Conservation (phyloP, 2,797 vertebrate genomes). For the Molossus alvarezi region DNA sequence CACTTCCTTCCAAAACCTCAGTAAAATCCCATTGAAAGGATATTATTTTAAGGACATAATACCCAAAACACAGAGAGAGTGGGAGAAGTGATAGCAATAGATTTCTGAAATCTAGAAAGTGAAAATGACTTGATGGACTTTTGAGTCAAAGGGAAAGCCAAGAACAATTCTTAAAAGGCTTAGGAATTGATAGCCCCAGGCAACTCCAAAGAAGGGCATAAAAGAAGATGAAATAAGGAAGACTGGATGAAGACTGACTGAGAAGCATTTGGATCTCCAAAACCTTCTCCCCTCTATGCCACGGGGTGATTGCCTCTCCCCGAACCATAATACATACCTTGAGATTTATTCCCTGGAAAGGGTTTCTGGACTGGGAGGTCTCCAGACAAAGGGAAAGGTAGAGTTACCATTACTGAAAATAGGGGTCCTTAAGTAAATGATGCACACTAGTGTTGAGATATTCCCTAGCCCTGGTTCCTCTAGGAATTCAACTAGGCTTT, state of each 20-base stretch:
- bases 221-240: neutral
- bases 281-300: neutral
- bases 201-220: neutral
- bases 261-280: neutral
- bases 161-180: constrained; percentile 39
- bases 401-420: neutral
- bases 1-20: constrained; percentile 51
- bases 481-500: constrained; percentile 12
- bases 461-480: neutral
- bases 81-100: neutral
- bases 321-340: neutral
- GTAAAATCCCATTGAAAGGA: constrained; percentile 23
- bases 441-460: constrained; percentile 10
- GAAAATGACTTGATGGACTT: constrained; percentile 39
- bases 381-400: neutral
- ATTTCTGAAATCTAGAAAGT: constrained; percentile 38
- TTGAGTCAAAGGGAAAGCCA: neutral
- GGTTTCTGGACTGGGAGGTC: neutral
- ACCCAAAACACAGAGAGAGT: neutral
- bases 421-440: neutral
- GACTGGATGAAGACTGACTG: neutral
- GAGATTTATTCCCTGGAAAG: constrained; percentile 10
- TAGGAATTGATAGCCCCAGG: neutral
- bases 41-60: constrained; percentile 28
- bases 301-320: neutral